Percentiles rank a stretch among this genome's conserved stretches.
Conservation (phyloP, 2,797 vertebrate species). For the Euphonia xanthogaster region DNA sequence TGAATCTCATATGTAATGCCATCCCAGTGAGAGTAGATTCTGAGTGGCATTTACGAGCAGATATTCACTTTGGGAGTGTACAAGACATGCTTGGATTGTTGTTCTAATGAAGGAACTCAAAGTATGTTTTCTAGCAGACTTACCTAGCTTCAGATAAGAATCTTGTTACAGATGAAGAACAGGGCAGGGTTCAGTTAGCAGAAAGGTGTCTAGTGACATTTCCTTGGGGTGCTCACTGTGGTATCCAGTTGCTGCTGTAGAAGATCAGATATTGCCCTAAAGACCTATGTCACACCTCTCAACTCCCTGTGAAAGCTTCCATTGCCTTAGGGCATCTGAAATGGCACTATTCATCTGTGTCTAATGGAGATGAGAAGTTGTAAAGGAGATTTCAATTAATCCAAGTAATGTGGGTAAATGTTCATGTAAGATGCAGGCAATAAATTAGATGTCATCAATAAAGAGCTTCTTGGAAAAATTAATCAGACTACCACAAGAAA, state of each 20-base stretch:
- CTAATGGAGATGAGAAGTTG: background rate
- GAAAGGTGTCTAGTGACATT: background rate
- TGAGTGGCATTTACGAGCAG: background rate
- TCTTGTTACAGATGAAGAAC: background rate
- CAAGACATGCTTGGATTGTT: background rate
- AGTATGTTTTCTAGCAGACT: background rate
- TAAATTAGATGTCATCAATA: background rate
- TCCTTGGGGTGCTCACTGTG: background rate
- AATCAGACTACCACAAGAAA: background rate
- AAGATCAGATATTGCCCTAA: background rate
- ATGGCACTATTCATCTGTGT: slow-evolving; percentile 1
- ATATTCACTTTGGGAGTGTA: background rate
- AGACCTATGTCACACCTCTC: background rate
- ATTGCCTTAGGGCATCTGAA: background rate
- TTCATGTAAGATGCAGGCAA: background rate
- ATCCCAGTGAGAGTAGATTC: background rate
- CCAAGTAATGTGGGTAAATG: background rate
- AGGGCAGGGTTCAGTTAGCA: background rate
- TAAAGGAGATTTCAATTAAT: slow-evolving; percentile 22
- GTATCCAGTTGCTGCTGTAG: background rate
- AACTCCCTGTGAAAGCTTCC: background rate
- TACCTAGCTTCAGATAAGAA: background rate
- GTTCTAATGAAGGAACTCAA: background rate
- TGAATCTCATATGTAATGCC: background rate
- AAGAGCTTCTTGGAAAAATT: background rate